A percentile compares a stretch with the other conserved stretches of the same genome.
These are phyloP conservation scores for Halcyon smyrnensis DNA, from an alignment of 2,797 vertebrate species.

Conservation along the genomic window DNA sequence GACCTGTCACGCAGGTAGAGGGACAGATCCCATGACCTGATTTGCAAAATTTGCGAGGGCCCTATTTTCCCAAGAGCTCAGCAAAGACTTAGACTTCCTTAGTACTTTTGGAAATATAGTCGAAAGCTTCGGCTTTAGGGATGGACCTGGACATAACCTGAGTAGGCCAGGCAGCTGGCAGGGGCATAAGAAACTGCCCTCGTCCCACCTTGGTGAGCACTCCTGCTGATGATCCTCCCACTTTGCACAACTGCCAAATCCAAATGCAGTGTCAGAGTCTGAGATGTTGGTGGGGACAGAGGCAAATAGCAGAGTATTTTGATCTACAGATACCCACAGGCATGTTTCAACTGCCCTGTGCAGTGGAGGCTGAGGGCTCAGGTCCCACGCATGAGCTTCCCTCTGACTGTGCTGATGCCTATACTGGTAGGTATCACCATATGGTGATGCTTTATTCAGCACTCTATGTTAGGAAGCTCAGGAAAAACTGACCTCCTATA, in stretches of 20 bases:
- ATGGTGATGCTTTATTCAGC: neutral
- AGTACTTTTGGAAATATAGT: neutral
- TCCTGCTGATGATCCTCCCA: neutral
- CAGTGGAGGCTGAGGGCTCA: neutral
- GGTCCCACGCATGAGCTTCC: neutral
- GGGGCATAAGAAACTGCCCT: neutral
- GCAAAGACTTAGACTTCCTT: neutral
- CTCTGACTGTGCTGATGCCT: fast-evolving
- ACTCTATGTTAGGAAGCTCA: fast-evolving
- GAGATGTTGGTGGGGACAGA: neutral
- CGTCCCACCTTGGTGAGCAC: neutral
- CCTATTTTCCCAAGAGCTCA: neutral
- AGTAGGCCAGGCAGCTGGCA: neutral
- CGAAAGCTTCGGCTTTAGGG: neutral
- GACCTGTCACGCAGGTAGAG: fast-evolving
- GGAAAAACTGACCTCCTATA: neutral
- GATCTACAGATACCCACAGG: neutral
- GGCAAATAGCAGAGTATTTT: neutral
- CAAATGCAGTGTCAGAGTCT: neutral
- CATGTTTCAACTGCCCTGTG: fast-evolving
- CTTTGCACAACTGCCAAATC: neutral
- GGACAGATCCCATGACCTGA: neutral
- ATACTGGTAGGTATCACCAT: neutral
- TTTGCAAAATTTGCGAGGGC: neutral
- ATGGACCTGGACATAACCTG: neutral